Evolutionary conservation across 2,888 invertebrate genomes (phyloP), one percentile per base, ranked within the genome.

Genomic region (Amiota mariae): DNA sequence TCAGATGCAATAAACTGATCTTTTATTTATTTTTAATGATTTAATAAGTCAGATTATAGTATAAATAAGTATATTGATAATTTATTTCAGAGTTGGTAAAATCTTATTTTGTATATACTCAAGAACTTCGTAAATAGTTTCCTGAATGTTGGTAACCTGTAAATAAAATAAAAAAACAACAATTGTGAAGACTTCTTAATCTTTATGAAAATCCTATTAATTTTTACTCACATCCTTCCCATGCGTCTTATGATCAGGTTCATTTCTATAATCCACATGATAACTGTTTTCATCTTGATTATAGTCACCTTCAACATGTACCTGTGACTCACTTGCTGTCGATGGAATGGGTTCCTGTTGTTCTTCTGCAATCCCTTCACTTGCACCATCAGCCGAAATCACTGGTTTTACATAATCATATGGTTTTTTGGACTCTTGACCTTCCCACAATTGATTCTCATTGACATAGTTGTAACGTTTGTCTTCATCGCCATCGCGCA

Each of bases 371-470:
- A 24, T 24, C 3, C 24, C 24, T 24, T 24, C 24, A 54, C 18
- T 13, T 59, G 68, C 4, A 48, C 9, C 12, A 24, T 72, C 0
- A 1, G 51, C 46, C 63, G 51, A 1, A 49, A 9, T 49, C 1
- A 4, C 66, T 59, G 47, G 61, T 18, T 13, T n/a, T 2, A 20
- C 59, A 57, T 71, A 64, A 0, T 56, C 64, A 67, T 70, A 74
- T n/a, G 49, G 15, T 46, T 57, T 13, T 1, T 48, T 73, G 1
- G 11, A 2, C n/a, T 18, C 36, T 36, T 54, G 61, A 2, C 2
- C 46, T 0, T 78, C 91, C 48, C 77, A 76, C 78, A 91, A 91
- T 51, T 92, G 92, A 77, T 93, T 90, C 63, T 91, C 91, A 46
- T 92, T 91, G 79, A 93, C 91, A 81, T 87, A 89, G 72, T 84